These are phyloP conservation scores for Goniozus legneri DNA, from an alignment of 1,140 invertebrate genomes.

Conservation along the genomic window DNA sequence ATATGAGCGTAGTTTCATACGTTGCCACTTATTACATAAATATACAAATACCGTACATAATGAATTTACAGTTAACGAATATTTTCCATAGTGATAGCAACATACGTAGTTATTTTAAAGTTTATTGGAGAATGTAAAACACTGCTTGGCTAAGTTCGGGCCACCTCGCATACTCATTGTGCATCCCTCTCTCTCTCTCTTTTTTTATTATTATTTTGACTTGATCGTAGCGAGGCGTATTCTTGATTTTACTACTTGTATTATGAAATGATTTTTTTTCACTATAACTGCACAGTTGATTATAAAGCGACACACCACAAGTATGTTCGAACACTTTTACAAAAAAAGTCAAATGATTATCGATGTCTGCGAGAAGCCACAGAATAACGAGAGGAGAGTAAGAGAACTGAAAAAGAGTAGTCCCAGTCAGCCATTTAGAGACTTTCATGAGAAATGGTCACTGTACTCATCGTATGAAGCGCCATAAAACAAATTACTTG, in stretches of 20 bases:
- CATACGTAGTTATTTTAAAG: too few relatives aligned
- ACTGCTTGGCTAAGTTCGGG: slow-evolving; percentile 36
- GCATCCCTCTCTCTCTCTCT: too few relatives aligned
- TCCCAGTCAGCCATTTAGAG: slow-evolving; percentile 20
- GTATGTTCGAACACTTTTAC: too few relatives aligned
- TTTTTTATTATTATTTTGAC: too few relatives aligned
- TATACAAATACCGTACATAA: too few relatives aligned
- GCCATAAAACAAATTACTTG: slow-evolving; percentile 20
- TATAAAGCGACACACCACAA: neutral
- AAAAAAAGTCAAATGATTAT: slow-evolving; percentile 9
- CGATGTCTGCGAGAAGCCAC: slow-evolving; percentile 33
- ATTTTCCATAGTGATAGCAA: too few relatives aligned
- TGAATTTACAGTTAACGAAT: too few relatives aligned
- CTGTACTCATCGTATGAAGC: slow-evolving; percentile 48
- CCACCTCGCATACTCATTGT: slow-evolving; percentile 55
- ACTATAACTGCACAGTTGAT: neutral
- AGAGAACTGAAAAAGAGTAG: slow-evolving; percentile 12
- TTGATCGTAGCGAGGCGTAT: slow-evolving; percentile 47
- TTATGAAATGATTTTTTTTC: slow-evolving; percentile 11
- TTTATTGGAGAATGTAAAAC: slow-evolving; percentile 1
- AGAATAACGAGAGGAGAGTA: slow-evolving; percentile 45
- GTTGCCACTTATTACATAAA: too few relatives aligned
- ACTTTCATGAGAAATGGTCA: slow-evolving; percentile 54
- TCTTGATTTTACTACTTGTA: slow-evolving; percentile 31
- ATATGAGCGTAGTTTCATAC: too few relatives aligned